Evolutionary conservation across 2,888 invertebrate genomes (phyloP), one percentile per base, ranked within the genome.

Genomic region (Drosophila mimica): DNA sequence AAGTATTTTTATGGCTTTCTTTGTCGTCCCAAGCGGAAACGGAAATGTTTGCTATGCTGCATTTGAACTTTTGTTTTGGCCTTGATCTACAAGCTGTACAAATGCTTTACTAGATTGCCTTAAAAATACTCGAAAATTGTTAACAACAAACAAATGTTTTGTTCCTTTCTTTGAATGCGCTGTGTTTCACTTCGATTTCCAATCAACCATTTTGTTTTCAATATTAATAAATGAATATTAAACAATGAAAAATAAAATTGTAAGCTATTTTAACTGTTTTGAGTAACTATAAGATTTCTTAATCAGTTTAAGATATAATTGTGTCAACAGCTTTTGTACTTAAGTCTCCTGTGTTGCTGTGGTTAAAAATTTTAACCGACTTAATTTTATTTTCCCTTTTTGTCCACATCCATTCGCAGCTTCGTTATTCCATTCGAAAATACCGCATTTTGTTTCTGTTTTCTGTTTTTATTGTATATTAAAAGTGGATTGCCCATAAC

Each of bases 11-110:
- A 28, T 34, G 4, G 17, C 56, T 36, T 57, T 31, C 4, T 36
- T 52, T n/a, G 40, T 51, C 38, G 15, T 30, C 34, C 15, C 15
- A 60, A 51, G 43, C 52, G 77, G 58, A 83, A 77, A 64, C 66
- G 84, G 67, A 87, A 79, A 87, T 83, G 58, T 70, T 73, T 71
- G 48, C 72, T 53, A 63, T 60, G 66, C 54, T 70, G 79, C 64
- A 74, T 52, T 65, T 54, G 28, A 49, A 25, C 28, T 72, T 20
- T 13, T 28, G 17, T 17, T 46, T 65, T 65, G 62, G 31, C 62
- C 70, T 74, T 63, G 51, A 20, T 28, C 13, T 4, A 7, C 30
- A 51, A 63, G 43, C 63, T 57, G 34, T 30, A 34, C 36, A 40
- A 53, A 8, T n/a, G 25, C 34, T 49, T 30, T 15, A 25, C 49